These are phyloP conservation scores for Crematogaster levior DNA, from an alignment of 2,888 invertebrate genomes.

Conservation along the genomic window DNA sequence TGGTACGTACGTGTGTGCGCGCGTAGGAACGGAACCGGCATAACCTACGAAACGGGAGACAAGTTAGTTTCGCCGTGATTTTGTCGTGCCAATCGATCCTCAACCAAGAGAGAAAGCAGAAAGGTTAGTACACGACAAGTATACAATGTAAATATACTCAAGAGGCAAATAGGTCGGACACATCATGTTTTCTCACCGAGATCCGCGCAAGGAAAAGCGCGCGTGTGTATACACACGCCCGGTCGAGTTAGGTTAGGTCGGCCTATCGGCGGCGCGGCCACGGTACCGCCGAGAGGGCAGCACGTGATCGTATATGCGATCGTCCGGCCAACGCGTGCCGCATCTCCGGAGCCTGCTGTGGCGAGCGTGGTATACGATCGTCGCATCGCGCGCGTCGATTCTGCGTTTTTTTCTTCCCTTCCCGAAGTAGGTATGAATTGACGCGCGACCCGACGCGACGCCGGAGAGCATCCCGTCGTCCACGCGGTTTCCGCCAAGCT, in stretches of 20 bases:
- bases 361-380: slow-evolving; percentile 22
- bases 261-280: not conserved
- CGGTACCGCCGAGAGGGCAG: slow-evolving; percentile 31
- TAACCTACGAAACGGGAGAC: slow-evolving; percentile 70
- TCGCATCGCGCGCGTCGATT: not conserved
- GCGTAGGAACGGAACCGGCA: slow-evolving; percentile 68
- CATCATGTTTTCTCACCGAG: not conserved
- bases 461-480: slow-evolving; percentile 9
- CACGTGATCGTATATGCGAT: not conserved
- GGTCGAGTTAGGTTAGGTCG: not conserved
- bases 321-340: not conserved
- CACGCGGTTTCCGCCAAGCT: not conserved
- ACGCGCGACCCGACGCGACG: slow-evolving; percentile 13
- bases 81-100: not conserved
- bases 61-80: not conserved
- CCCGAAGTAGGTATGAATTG: slow-evolving; percentile 35
- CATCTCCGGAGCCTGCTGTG: slow-evolving; percentile 15
- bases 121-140: not conserved
- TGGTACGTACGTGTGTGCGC: not conserved
- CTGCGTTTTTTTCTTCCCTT: not conserved
- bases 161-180: not conserved
- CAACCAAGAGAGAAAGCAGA: not conserved
- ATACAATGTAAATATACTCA: not conserved
- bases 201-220: not conserved
- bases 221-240: not conserved